Base-by-base conservation (phyloP, 2,113 vertebrate species). In the Paramisgurnus dabryanus region DNA sequence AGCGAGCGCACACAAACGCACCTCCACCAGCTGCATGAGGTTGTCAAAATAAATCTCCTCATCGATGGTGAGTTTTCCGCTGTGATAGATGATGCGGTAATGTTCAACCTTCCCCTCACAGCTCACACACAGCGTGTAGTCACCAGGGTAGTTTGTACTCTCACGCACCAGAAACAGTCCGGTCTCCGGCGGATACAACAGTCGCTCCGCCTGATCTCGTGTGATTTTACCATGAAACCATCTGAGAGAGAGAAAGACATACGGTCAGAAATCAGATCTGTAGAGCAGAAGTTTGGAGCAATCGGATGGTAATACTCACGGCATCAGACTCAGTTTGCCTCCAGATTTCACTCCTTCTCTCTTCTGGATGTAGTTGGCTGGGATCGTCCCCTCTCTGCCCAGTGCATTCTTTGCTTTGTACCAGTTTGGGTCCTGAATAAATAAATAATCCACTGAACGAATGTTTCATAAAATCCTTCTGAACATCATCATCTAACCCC, bases 161-260 rank as follows among this genome's bases (percentile, higher is more conserved):
- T 99, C 97, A 15, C 98, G 93, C 80, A 99, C 98, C 87, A 99
- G 93, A 89, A 94, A 99, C 45, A 98, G 91, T 45, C 98, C 98
- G 0, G 92, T 96, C 90, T 98, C 96, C 0, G 95, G 97, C 0
- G 98, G 98, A 87, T 92, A 86, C 6, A 99, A 93, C 78, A 99
- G 90, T 70, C 82, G 58, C 87, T 99, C 97, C 0, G 96, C 98
- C 86, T 95, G 95, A 17, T 96, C 95, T 53, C 97, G 93, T 0
- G 97, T 96, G 90, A 99, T 99, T 93, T 99, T 99, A 80, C 98
- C 98, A 0, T 99, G 97, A 85, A 99, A 99, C 98, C 98, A 99
- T 84, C 98, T 99, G 87, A 0, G 79, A 50, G 61, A 55, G 43
- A 76, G 41, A 76, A 34, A 75, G 22, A 22, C 12, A 57, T 9